A percentile compares a stretch with the other conserved stretches of the same genome.
phyloP scores from a whole-genome alignment of 2,888 invertebrate genomes.

The Oxyteleia sp. region DNA sequence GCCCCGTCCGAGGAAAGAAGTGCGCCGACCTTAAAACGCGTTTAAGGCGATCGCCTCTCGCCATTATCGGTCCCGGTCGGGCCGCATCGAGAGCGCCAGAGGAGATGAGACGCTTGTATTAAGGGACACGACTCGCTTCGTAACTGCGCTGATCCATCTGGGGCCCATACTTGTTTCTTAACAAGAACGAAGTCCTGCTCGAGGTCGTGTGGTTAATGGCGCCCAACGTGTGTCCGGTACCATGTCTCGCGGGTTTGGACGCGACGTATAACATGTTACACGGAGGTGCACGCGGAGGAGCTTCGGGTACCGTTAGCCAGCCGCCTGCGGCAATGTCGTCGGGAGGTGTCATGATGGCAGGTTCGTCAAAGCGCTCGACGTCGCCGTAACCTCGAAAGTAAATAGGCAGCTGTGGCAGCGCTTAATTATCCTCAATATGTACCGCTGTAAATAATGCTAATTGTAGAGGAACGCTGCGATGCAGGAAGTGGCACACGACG shows the following conservation, averaged over 20 bases:
- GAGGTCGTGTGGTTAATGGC: constrained; percentile 35
- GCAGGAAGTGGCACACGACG: constrained; percentile 70
- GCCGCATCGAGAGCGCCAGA: background rate
- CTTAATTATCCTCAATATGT: constrained; percentile 70
- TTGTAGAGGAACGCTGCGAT: constrained; percentile 65
- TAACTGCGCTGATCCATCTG: constrained; percentile 32
- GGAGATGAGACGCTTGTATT: constrained; percentile 20
- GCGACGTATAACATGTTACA: constrained; percentile 29
- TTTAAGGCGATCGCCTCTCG: constrained; percentile 23
- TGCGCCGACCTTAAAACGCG: constrained; percentile 22
- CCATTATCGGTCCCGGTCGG: background rate
- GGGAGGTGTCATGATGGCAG: constrained; percentile 66
- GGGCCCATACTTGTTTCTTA: constrained; percentile 24
- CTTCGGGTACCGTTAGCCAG: constrained; percentile 62
- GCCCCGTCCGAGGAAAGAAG: constrained; percentile 19
- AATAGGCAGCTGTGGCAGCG: constrained; percentile 64
- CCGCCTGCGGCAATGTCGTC: constrained; percentile 67
- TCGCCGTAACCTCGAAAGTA: constrained; percentile 68
- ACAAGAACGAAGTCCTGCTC: constrained; percentile 37
- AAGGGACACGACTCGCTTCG: constrained; percentile 17
- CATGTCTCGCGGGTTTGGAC: constrained; percentile 41
- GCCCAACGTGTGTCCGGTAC: constrained; percentile 2
- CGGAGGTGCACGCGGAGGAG: constrained; percentile 16
- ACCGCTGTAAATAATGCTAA: constrained; percentile 70
- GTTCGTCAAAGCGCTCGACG: constrained; percentile 63